Conservation (phyloP, 1,140 invertebrate species). For the Uloborus diversus region DNA sequence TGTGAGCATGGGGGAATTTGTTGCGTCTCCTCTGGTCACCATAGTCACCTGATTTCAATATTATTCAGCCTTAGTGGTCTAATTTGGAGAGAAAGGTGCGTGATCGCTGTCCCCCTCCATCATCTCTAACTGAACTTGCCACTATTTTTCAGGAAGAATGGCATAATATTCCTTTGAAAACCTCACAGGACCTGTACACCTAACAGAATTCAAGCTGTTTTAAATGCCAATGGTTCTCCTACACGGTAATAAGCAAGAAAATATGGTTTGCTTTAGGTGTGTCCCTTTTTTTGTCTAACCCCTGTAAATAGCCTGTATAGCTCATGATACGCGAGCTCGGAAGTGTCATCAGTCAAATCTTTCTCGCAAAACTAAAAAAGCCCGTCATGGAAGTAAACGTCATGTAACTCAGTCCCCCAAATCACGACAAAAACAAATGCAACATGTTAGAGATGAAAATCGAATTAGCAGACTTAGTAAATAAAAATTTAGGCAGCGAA, state of each 20-base stretch:
- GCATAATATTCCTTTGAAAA: neutral
- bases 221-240: neutral
- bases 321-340: no score
- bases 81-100: neutral
- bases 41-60: neutral
- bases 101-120: neutral
- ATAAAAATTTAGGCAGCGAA: no score
- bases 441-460: no score
- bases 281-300: neutral
- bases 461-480: no score
- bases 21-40: neutral
- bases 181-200: neutral
- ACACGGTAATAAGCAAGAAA: neutral
- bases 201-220: neutral
- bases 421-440: no score
- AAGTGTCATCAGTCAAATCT: no score
- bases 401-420: no score
- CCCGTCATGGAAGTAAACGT: no score
- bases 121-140: neutral
- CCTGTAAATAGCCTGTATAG: no score
- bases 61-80: neutral
- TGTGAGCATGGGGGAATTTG: neutral
- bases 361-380: no score
- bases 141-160: neutral
- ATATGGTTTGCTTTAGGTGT: neutral